Base-by-base conservation (phyloP, 2,888 invertebrate species). In the Cheilosia scutellata region DNA sequence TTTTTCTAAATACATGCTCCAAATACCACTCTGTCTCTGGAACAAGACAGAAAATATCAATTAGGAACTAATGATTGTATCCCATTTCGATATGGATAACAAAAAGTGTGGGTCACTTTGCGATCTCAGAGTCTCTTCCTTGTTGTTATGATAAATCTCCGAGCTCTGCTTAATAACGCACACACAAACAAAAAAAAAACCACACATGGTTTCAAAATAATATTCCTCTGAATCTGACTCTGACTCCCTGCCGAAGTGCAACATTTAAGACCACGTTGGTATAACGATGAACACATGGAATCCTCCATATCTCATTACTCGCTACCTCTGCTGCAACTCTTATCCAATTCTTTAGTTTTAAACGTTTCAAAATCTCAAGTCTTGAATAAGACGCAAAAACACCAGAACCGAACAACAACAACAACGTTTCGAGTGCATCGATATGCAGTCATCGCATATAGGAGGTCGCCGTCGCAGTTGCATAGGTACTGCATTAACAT, bases 251-350 rank as follows among this genome's bases (percentile, higher is more conserved):
- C 82, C 82, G 86, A 65, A 84, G 71, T 71, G 76, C 76, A 65
- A 62, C 71, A 82, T 71, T 79, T 71, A 86, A 86, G 82, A 82
- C 58, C 72, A 82, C 86, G 86, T 86, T 86, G 86, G 86, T 74
- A 60, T 82, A 86, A 86, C 86, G 86, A 86, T 68, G 72, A 86
- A 86, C 86, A 86, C 57, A 86, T 86, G 86, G 86, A 86, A 68
- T 77, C 82, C 66, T 58, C 16, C 60, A 82, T 58, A 76, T 86
- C 82, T 51, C 86, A 86, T 86, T 86, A 72, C 76, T 40, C 42
- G 5, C 75, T 84, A 80, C 72, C 76, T 72, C 66, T 55, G 20
- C 31, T 40, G 49, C 79, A 70, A 51, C 55, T 40, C 62, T 44
- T 16, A 29, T 71, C 60, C 25, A 70, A 44, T 63, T 79, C 65